Evolutionary conservation across 2,113 vertebrate genomes (phyloP), one percentile per base, ranked within the genome.

Genomic region (Albula goreensis): DNA sequence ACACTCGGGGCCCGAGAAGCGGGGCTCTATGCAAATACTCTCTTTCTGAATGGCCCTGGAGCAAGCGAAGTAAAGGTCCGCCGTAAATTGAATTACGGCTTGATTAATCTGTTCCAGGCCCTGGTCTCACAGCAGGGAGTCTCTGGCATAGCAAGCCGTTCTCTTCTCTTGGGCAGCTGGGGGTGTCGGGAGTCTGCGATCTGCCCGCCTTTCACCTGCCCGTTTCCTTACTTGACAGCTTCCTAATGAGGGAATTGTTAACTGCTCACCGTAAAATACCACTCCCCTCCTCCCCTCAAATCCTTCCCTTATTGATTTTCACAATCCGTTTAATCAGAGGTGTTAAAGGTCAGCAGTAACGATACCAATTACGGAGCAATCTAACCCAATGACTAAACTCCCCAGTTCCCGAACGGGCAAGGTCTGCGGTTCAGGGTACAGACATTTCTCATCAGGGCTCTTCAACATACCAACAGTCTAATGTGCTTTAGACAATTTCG

Each of bases 71-170:
- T 91, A 91, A 93, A 91, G 91, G 92, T 91, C 91, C 93, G 93
- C 93, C 92, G 91, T 93, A 93, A 94, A 94, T 94, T 92, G 92
- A 94, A 94, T 94, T 93, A 94, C 92, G 89, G 91, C 91, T 91
- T 93, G 93, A 94, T 93, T 94, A 94, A 94, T 94, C 92, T 92
- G 92, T 92, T 93, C 92, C 92, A 90, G 91, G 91, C 89, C 91
- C 91, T 92, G 91, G 87, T 93, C 86, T 88, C 91, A 85, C 92
- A 92, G 92, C 90, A 89, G 93, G 93, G 87, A 70, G 92, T 86
- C 93, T 92, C 91, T 93, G 91, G 91, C 90, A 90, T 89, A 88
- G 89, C 90, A n/a, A 90, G 90, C 90, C 88, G 91, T 88, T 90
- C 89, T 90, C 92, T 90, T 5, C 90, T 82, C 90, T 91, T 88